Base-by-base conservation (phyloP, 2,888 invertebrate genomes). In the Pammene aurita region DNA sequence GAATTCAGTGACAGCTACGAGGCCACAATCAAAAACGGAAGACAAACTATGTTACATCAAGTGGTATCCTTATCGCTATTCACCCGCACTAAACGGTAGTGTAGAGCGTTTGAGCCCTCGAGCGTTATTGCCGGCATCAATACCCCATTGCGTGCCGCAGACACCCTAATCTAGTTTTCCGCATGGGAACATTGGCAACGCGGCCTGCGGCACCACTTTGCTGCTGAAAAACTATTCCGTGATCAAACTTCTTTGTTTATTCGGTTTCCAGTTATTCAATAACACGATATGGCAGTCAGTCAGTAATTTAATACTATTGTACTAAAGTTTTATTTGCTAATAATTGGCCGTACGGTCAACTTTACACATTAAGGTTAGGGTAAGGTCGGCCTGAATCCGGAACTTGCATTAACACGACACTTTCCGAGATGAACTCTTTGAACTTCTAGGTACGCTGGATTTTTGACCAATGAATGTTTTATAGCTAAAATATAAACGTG, bases 101-200 rank as follows among this genome's bases (percentile, higher is more conserved):
- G 54, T 26, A 50, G 50, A 50, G 50, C 18, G 50, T 62, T 62
- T 46, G 48, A 18, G 35, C 60, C 64, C 54, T 60, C 34, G 41
- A 60, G 41, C 54, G 58, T 48, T 69, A 58, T 14, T 57, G 50
- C 54, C 16, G 14, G 54, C 55, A 65, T 65, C 69, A 65, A 69
- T 69, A 64, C 48, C 41, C 64, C n/a, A 48, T 69, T 60, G 69
- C 65, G 69, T 69, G 69, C 56, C 67, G 38, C 54, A 55, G 44
- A 57, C 50, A 48, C 56, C 63, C 56, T 46, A 62, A 69, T 60
- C 65, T 46, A 65, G 64, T 65, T 69, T 69, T 60, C 69, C 54
- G 69, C 60, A 60, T 69, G 64, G 41, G 38, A 64, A 64, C n/a
- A n/a, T n/a, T n/a, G n/a, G n/a, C n/a, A n/a, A n/a, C 60, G 52